Evolutionary conservation across 2,797 vertebrate genomes (phyloP), one percentile per base, ranked within the genome.

Genomic region (Sebastes diaconus): DNA sequence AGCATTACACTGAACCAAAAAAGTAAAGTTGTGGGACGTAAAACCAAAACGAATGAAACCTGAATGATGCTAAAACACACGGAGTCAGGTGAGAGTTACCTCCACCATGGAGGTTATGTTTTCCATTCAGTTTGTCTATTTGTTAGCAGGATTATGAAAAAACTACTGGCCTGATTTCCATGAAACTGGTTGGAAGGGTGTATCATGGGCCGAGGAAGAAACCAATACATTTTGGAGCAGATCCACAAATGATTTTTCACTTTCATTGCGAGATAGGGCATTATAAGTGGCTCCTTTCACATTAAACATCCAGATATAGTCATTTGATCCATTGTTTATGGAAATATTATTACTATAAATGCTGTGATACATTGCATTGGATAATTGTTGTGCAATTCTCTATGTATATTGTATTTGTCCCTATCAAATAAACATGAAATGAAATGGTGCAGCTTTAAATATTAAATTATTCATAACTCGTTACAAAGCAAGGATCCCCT

Each of bases 401-500:
- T 16, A 42, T 42, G 39, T 16, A 16, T 42, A 16, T 42, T 42
- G 39, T 42, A 42, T 42, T 42, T 42, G 39, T 42, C 0, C 14
- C 39, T 42, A 42, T 42, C 39, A 42, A 42, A 42, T 42, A 42
- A 42, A 42, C 39, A 42, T 42, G 13, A 42, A 27, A 14, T 30
- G 54, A 60, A 46, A 8, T 75, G 65, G 29, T 59, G 2, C 67
- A 63, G 69, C 71, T 16, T 42, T 42, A 42, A 42, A 42, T 42
- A 16, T 39, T 14, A 39, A 39, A 14, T 39, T 39, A 39, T 39
- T 39, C 36, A 39, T 39, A 39, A 39, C 13, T 39, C 0, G 69
- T 74, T 42, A 80, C 60, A 6, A 79, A 75, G 77, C 25, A 69
- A 68, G 36, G 20, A 55, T 42, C 72, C 29, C 27, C 52, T 74